These are phyloP conservation scores for Sitophilus oryzae DNA, from an alignment of 1,140 invertebrate species.

Conservation along the genomic window DNA sequence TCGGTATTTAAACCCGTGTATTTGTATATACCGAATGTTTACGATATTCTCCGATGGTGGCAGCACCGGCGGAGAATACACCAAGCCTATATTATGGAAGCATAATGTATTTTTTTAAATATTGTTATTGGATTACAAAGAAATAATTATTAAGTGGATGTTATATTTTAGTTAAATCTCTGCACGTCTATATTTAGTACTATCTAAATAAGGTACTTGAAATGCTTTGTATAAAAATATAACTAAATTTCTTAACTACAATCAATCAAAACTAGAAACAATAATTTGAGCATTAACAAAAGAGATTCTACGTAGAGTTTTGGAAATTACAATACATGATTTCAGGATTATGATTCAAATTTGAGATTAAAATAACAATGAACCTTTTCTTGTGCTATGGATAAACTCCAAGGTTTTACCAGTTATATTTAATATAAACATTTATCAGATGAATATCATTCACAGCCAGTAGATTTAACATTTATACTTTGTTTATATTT, in stretches of 20 bases:
- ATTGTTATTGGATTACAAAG: not conserved
- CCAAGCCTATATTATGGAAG: not conserved
- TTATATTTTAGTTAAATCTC: constrained; percentile 1
- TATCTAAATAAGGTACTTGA: constrained; percentile 5
- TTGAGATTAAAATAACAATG: too few species aligned
- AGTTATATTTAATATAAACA: too few species aligned
- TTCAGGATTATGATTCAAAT: too few species aligned
- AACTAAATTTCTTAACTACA: constrained; percentile 10
- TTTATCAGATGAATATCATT: too few species aligned
- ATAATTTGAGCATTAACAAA: too few species aligned
- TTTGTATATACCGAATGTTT: not conserved
- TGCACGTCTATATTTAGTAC: not conserved
- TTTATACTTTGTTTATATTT: too few species aligned
- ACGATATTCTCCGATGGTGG: too few species aligned
- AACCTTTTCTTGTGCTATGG: too few species aligned
- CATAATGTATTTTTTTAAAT: not conserved
- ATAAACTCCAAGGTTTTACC: too few species aligned
- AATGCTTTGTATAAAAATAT: constrained; percentile 8
- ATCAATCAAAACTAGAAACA: not conserved
- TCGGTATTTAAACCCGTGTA: not conserved
- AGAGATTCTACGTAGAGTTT: too few species aligned
- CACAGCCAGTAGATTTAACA: too few species aligned
- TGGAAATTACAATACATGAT: too few species aligned
- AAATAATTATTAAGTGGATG: constrained; percentile 3
- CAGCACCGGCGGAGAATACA: not conserved